Evolutionary conservation across 2,888 invertebrate species (phyloP), one percentile per base, ranked within the genome.

Genomic region (Eutolmus rufibarbis): DNA sequence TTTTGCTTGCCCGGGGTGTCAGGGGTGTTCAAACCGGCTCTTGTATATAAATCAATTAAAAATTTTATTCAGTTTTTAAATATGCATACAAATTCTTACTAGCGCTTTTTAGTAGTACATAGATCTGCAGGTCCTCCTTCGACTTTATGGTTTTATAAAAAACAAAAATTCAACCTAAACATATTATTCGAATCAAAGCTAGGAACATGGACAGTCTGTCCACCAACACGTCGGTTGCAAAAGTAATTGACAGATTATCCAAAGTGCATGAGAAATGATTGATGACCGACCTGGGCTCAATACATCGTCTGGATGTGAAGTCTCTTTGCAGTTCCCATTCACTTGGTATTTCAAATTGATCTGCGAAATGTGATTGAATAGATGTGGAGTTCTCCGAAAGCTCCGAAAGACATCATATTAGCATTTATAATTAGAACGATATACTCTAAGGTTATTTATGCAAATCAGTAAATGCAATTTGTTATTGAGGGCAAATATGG

Each of bases 331-430:
- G 12, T 14, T 88, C 89, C 9, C 88, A 88, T 43, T 88, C 86
- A 43, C 89, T 89, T 57, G 87, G 87, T 31, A 89, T 87, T 87
- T 89, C 89, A 19, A 89, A 89, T 84, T 89, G 86, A 43, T 89
- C 89, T 89, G 16, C 8, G 34, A 76, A 51, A 12, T 31, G n/a
- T 85, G 51, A 46, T 31, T 40, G 8, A 43, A 31, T 66, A 28
- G 23, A 66, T 37, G n/a, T 46, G 19, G 14, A 4, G 19, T 43
- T 74, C 66, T 74, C 43, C 9, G 5, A 9, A 40, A 19, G 57
- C 12, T 12, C 23, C 23, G 28, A 66, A 28, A 28, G 66, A 66
- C 28, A 66, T 23, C 66, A 23, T 28, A 66, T 66, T 19, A 66
- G 66, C 66, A 66, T 66, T 19, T 28, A 19, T 66, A 66, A 66